Evolutionary conservation across 2,888 invertebrate genomes (phyloP), one percentile per base, ranked within the genome.

Genomic region (Oeneis ivallda): DNA sequence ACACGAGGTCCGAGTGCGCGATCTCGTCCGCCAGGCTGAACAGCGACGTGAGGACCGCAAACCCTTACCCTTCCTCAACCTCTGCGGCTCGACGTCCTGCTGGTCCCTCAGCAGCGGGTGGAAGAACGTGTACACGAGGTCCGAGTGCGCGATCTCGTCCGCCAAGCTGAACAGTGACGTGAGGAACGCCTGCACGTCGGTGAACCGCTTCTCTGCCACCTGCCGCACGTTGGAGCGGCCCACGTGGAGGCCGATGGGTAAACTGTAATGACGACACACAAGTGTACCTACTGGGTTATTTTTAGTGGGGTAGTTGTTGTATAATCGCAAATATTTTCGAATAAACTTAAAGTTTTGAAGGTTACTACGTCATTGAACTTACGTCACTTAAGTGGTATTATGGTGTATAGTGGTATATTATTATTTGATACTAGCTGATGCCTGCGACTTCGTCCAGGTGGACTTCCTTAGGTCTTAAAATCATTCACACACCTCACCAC

Each of bases 81-180:
- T 93, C 84, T 95, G 95, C 69, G 97, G 95, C 75, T 96, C 96
- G 11, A 96, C 95, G 78, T 97, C 97, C 83, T 98, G 97, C 87
- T 98, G 98, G 88, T 99, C 99, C 71, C 99, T 92, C 70, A 98
- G 89, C 70, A 99, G 88, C 2, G 99, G 98, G 91, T 99, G 99
- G 92, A 99, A 99, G 93, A 99, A 99, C 0, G 99, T 99, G 84
- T 99, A 99, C 0, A 99, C 98, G 63, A 99, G 93, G 86, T 98
- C 98, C 8, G 96, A 97, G 91, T 99, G 98, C 0, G 98, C 96
- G 75, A 99, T 98, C 92, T 99, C 99, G 73, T 97, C 96, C 0
- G 98, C 96, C 79, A 98, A 94, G 76, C 93, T 93, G 86, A 98
- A 97, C 63, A 99, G 92, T 0, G 97, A 96, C 54, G 94, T 93